Base-by-base conservation (phyloP, 1,140 invertebrate genomes). In the Meloidogyne exigua region DNA sequence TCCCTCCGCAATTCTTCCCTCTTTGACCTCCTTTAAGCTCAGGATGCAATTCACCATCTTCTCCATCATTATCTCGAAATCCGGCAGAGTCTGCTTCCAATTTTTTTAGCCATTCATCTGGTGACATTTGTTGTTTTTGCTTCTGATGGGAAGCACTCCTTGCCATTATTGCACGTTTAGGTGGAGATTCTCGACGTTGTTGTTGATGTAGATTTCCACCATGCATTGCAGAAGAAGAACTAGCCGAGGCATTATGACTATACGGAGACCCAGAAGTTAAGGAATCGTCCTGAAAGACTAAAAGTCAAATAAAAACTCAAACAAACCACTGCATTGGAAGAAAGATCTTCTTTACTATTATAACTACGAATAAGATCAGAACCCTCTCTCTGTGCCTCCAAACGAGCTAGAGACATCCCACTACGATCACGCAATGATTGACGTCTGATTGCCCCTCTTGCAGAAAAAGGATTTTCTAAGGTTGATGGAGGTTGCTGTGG, bases 311-410 rank as follows among this genome's bases (percentile, higher is more conserved):
- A 32, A 36, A 72, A 13, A 18, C 11, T n/a, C 10, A 18, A 44
- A 23, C 21, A 76, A 32, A 76, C 57, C 67, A 11, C 18, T 7
- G 49, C 1, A 57, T 57, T 57, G 5, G 49, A 57, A 21, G 80
- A 75, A 26, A 87, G 85, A 68, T 87, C 86, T 75, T 87, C 85
- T 70, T 86, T 85, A 25, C 83, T 85, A 57, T 57, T 57, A 83
- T 83, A 87, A 15, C 85, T 85, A 21, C 85, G 66, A 21, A 87
- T 72, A 25, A 87, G 77, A 44, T 87, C 79, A 25, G 79, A 76
- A 32, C 81, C 79, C 66, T 87, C 85, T 62, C 82, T 72, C 36
- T 85, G 81, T 21, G 87, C 83, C 21, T 87, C 85, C 39, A 86
- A 66, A 75, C 86, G 70, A 12, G 85, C 85, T 9, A 82, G 73